Base-by-base conservation (phyloP, 2,113 vertebrate species). In the Nymphicus hollandicus region DNA sequence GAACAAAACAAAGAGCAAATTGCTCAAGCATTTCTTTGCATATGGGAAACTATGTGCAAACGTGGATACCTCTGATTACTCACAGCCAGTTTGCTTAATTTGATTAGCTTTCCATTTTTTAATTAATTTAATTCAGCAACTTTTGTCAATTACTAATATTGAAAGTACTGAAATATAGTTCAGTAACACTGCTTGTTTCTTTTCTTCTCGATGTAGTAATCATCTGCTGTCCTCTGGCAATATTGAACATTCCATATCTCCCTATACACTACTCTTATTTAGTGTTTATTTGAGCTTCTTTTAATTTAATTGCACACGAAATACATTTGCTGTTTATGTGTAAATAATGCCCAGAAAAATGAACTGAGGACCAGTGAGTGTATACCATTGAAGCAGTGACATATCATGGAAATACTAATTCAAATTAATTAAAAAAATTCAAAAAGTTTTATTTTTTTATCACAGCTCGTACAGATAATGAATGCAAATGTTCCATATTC, bases 21-120 rank as follows among this genome's bases (percentile, higher is more conserved):
- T 63, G n/a, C 53, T 89, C 90, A 96, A 94, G 91, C 47, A 58
- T 66, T 89, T 93, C 73, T 97, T 91, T 92, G 63, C 79, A 55
- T 52, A 80, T 86, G 89, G 83, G 96, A 79, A 96, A 91, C 91
- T 93, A 78, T 95, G 96, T 96, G 81, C 96, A 95, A 95, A 97
- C 89, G 81, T 82, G 85, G 92, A 88, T 96, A 91, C 89, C 86
- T 96, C 84, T 74, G 50, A 74, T 94, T 94, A 74, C n/a, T 81
- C 78, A 89, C n/a, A 60, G 53, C 41, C 64, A 95, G 61, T 94
- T 91, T 82, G 70, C 74, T 86, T 93, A 93, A 95, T 91, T 91
- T 58, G 10, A 73, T 83, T 77, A 74, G 46, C 13, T 94, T 88
- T 84, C 95, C 31, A 56, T 65, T 91, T 88, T 88, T 24, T 7